Conservation (phyloP, 2,797 vertebrate species). For the Gambelia wislizenii region DNA sequence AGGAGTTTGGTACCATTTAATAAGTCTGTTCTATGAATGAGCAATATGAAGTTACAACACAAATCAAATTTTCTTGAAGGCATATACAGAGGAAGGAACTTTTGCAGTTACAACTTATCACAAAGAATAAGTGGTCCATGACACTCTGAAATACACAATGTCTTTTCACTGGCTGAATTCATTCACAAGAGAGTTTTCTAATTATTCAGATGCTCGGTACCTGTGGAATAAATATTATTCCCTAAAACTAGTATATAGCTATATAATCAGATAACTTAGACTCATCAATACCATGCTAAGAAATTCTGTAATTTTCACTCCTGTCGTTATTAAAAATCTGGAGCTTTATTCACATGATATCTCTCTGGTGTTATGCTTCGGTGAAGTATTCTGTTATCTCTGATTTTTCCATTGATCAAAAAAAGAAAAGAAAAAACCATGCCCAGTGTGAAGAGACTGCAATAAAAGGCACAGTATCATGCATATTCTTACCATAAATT, state of each 20-base stretch:
- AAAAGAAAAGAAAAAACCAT: neutral
- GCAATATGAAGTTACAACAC: neutral
- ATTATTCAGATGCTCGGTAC: conserved; percentile 52
- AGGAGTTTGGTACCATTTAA: conserved; percentile 40
- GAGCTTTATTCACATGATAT: conserved; percentile 29
- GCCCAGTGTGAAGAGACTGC: conserved; percentile 31
- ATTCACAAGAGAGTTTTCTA: conserved; percentile 37
- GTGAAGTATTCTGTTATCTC: conserved; percentile 25
- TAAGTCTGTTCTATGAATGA: conserved; percentile 49
- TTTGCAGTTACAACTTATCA: conserved; percentile 29
- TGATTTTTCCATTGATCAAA: conserved; percentile 39
- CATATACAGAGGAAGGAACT: conserved; percentile 20
- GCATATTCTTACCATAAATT: conserved; percentile 39
- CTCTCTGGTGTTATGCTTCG: conserved; percentile 28
- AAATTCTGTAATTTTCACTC: conserved; percentile 38
- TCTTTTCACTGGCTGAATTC: conserved; percentile 13
- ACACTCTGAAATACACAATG: conserved; percentile 8
- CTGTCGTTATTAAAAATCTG: conserved; percentile 13
- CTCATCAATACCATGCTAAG: conserved; percentile 25
- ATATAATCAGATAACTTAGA: conserved; percentile 52
- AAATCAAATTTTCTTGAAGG: conserved; percentile 35
- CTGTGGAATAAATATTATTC: conserved; percentile 51
- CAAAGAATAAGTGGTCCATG: conserved; percentile 12
- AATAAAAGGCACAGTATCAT: conserved; percentile 32
- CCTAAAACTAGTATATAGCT: conserved; percentile 12